phyloP scores from a whole-genome alignment of 2,888 invertebrate genomes.

The Geotrupes spiniger region DNA sequence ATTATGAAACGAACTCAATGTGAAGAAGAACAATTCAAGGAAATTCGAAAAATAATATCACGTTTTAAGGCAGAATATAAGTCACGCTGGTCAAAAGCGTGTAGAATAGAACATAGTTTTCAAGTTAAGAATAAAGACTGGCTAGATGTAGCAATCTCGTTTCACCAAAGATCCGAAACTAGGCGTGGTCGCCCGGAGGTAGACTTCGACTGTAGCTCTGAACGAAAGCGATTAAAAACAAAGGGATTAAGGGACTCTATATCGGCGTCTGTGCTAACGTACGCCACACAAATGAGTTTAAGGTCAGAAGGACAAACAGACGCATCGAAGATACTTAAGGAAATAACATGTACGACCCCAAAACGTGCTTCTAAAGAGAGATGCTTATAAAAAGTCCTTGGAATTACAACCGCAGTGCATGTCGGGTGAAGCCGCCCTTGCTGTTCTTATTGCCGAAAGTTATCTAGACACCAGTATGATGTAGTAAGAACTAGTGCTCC shows the following conservation, averaged over 20 bases:
- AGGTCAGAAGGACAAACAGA: conserved; percentile 24
- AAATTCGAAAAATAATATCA: too few relatives aligned
- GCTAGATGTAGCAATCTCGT: too few relatives aligned
- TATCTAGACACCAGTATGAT: conserved; percentile 14
- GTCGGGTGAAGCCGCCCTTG: conserved; percentile 17
- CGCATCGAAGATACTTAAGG: conserved; percentile 25
- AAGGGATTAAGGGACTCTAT: conserved; percentile 22
- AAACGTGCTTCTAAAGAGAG: conserved; percentile 21
- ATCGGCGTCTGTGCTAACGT: conserved; percentile 18
- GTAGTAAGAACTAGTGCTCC: conserved; percentile 1
- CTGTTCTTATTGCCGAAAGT: conserved; percentile 18
- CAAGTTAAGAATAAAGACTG: too few relatives aligned
- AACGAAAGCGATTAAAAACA: conserved; percentile 24
- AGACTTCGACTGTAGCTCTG: conserved; percentile 20
- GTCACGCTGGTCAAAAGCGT: too few relatives aligned
- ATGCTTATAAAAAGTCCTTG: conserved; percentile 16
- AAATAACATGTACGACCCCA: conserved; percentile 23
- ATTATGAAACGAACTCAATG: too few relatives aligned
- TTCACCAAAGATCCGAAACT: too few relatives aligned
- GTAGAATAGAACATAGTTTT: too few relatives aligned
- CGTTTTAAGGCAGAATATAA: too few relatives aligned
- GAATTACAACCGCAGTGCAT: conserved; percentile 10
- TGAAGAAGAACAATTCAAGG: too few relatives aligned
- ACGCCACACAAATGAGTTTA: conserved; percentile 29
- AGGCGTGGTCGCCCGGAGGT: conserved; percentile 23